phyloP scores from a whole-genome alignment of 37 sponge, comb jelly and placozoan species.

The Beroe ovata region DNA sequence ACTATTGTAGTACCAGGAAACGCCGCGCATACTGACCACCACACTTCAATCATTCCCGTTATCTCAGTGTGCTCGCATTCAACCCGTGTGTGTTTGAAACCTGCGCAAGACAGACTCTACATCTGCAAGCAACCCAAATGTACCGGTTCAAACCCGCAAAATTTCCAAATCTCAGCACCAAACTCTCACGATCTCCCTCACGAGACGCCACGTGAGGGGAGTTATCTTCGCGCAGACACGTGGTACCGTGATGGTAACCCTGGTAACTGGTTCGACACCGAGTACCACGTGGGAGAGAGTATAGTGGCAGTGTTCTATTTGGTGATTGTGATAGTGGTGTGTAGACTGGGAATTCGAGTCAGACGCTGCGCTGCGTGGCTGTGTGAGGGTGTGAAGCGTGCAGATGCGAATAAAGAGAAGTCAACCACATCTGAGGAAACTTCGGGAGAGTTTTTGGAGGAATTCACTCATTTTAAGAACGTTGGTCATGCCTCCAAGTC shows the following conservation, averaged over 20 bases:
- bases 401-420: neutral
- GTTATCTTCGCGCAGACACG: neutral
- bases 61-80: neutral
- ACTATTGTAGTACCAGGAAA: neutral
- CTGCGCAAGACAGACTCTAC: neutral
- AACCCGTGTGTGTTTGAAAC: neutral
- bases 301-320: neutral
- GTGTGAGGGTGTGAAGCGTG: neutral
- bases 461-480: neutral
- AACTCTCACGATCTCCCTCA: neutral
- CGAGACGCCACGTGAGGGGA: neutral
- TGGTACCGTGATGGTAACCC: constrained; percentile 31
- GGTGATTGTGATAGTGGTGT: neutral
- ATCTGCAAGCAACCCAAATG: neutral
- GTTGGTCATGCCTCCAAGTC: neutral
- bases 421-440: neutral
- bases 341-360: neutral
- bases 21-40: neutral
- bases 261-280: neutral
- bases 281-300: neutral
- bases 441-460: neutral
- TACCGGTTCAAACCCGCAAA: neutral
- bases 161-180: neutral
- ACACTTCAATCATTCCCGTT: neutral
- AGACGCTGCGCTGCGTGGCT: neutral